Conservation (phyloP, 64 coral and sea anemone species). For the Actinia equina region DNA sequence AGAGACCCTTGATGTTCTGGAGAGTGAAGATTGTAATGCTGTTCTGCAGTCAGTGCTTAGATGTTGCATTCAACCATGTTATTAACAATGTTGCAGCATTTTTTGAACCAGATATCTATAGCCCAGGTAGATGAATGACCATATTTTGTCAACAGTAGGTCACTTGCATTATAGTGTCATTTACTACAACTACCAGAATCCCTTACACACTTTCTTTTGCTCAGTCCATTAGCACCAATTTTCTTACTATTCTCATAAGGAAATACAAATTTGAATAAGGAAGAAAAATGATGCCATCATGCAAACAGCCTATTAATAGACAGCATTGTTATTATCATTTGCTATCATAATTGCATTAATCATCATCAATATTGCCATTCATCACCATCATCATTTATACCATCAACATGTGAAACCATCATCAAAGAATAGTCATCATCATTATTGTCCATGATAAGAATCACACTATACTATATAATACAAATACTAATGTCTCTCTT, state of each 20-base stretch:
- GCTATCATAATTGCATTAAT: neutral
- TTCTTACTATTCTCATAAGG: too few species aligned
- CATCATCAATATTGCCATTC: neutral
- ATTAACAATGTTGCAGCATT: constrained; percentile 68
- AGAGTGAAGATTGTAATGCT: constrained; percentile 84
- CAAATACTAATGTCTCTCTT: neutral
- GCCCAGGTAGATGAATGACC: constrained; percentile 50
- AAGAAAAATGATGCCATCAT: neutral
- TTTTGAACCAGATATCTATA: constrained; percentile 55
- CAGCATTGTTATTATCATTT: too few species aligned
- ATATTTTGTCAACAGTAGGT: too few species aligned
- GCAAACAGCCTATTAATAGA: too few species aligned
- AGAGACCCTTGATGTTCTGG: constrained; percentile 91
- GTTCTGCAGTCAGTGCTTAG: constrained; percentile 78
- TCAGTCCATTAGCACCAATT: too few species aligned
- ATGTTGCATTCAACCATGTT: constrained; percentile 75
- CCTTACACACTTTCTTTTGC: too few species aligned
- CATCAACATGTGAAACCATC: neutral
- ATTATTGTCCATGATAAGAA: neutral
- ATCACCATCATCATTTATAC: neutral
- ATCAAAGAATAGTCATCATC: neutral
- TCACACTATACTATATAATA: neutral
- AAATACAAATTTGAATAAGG: too few species aligned
- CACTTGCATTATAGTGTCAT: too few species aligned
- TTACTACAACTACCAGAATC: too few species aligned